phyloP scores from a whole-genome alignment of 2,113 vertebrate species.

The Limnothrissa miodon region DNA sequence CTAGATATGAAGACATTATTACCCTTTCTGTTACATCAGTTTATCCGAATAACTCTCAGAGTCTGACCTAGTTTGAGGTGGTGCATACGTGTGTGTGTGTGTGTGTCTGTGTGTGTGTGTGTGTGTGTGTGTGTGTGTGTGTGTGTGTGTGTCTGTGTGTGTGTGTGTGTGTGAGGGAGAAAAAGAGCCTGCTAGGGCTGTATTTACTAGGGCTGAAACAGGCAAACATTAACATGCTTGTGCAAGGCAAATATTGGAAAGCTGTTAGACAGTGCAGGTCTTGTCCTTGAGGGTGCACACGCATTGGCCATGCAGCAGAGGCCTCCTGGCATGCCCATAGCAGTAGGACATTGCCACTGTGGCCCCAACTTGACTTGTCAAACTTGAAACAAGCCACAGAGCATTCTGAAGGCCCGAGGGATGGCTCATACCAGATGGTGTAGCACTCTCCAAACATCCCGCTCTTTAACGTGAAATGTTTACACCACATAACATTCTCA shows the following conservation, averaged over 20 bases:
- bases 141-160: too few relatives aligned
- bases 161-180: not conserved
- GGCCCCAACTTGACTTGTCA: not conserved
- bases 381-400: slow-evolving; percentile 7
- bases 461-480: slow-evolving; percentile 47
- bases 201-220: not conserved
- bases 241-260: slow-evolving; percentile 15
- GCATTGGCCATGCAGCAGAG: not conserved
- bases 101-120: not conserved
- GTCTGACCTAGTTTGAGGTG: not conserved
- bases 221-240: slow-evolving; percentile 2
- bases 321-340: not conserved
- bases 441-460: slow-evolving; percentile 32
- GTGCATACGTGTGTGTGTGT: too few relatives aligned
- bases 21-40: not conserved
- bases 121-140: not conserved
- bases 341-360: slow-evolving; percentile 12
- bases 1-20: not conserved
- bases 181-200: not conserved
- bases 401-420: not conserved
- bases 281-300: not conserved
- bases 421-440: slow-evolving; percentile 44
- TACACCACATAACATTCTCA: slow-evolving; percentile 45
- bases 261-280: not conserved
- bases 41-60: not conserved